Conservation (phyloP, 2,888 invertebrate genomes). For the Eulithis prunata region DNA sequence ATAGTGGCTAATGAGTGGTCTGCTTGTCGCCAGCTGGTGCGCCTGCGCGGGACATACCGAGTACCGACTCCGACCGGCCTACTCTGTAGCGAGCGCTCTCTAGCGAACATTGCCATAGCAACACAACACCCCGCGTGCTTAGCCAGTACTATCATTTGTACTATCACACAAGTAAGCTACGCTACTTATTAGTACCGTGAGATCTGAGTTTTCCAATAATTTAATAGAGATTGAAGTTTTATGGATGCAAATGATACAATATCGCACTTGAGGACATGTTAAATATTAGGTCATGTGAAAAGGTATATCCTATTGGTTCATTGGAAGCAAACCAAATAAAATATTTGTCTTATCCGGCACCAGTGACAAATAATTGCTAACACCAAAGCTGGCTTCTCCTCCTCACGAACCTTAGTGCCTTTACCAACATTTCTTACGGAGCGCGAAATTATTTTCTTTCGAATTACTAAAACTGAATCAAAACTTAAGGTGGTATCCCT, state of each 20-base stretch:
- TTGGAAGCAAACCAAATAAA: conserved; percentile 70
- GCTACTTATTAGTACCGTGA: conserved; percentile 78
- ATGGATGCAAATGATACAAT: conserved; percentile 80
- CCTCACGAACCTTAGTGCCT: conserved; percentile 72
- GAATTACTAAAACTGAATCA: conserved; percentile 60
- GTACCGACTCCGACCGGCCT: conserved; percentile 35
- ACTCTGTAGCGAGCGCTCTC: conserved; percentile 51
- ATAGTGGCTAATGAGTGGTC: conserved; percentile 54
- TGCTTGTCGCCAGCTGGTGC: conserved; percentile 20
- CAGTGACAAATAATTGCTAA: conserved; percentile 68
- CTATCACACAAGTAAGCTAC: conserved; percentile 73
- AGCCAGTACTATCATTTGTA: conserved; percentile 53
- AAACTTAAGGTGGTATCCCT: conserved; percentile 67
- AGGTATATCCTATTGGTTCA: conserved; percentile 83
- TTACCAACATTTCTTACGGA: conserved; percentile 66
- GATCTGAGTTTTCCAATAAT: conserved; percentile 80
- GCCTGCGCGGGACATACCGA: conserved; percentile 17
- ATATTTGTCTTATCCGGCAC: conserved; percentile 70
- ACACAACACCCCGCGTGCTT: conserved; percentile 39
- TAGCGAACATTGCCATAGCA: conserved; percentile 35
- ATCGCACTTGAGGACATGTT: conserved; percentile 82
- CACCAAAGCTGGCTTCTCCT: conserved; percentile 82
- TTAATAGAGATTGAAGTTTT: conserved; percentile 60
- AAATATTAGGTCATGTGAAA: conserved; percentile 80
- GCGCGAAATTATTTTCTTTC: conserved; percentile 48